Conservation (phyloP, 1,140 invertebrate genomes). For the Melipona quadrifasciata region DNA sequence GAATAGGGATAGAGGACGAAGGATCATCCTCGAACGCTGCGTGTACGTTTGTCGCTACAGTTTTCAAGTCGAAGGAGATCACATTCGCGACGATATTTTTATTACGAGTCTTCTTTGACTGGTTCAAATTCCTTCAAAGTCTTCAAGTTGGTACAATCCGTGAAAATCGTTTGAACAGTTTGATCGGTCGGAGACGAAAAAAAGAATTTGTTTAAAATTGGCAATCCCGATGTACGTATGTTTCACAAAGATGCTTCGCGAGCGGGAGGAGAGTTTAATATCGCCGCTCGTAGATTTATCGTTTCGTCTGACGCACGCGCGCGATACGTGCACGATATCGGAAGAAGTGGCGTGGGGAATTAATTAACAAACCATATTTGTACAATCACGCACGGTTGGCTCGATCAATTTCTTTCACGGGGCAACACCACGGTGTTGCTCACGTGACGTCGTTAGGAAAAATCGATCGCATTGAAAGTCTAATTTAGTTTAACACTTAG, state of each 20-base stretch:
- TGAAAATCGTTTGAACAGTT: too few relatives aligned
- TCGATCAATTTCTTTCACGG: background rate
- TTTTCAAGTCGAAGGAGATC: too few relatives aligned
- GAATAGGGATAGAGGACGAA: too few relatives aligned
- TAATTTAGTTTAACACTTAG: constrained; percentile 30
- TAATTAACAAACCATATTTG: constrained; percentile 3
- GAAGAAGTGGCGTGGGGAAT: background rate
- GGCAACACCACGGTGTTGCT: background rate
- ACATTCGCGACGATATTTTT: too few relatives aligned
- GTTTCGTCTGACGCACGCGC: background rate
- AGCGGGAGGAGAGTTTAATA: background rate
- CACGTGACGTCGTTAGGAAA: too few relatives aligned
- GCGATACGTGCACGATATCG: background rate
- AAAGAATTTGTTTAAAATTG: too few relatives aligned
- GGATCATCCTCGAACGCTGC: too few relatives aligned
- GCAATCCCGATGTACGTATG: background rate
- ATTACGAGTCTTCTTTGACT: too few relatives aligned
- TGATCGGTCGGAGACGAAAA: too few relatives aligned
- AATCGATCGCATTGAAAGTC: constrained; percentile 8
- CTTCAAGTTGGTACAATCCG: too few relatives aligned
- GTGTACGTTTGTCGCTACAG: too few relatives aligned
- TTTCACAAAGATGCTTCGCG: background rate
- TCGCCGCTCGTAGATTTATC: background rate
- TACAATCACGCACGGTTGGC: background rate
- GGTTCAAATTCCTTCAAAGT: too few relatives aligned